These are phyloP conservation scores for Oncorhynchus mykiss DNA, from an alignment of 2,113 vertebrate genomes.

Conservation along the genomic window DNA sequence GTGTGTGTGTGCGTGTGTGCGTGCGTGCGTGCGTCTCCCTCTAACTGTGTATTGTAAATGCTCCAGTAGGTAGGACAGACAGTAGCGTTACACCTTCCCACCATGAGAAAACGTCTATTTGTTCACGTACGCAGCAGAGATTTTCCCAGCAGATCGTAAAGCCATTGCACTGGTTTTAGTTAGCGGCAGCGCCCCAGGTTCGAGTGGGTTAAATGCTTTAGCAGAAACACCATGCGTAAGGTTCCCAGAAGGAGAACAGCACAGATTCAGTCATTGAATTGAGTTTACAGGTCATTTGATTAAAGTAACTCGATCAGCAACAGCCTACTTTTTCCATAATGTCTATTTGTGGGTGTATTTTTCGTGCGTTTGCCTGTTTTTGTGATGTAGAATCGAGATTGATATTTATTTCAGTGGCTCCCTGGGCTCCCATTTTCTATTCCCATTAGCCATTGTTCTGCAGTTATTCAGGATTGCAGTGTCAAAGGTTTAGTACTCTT, in stretches of 20 bases:
- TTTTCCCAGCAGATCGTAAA: conserved; percentile 52
- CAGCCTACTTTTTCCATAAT: conserved; percentile 25
- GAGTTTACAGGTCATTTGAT: conserved; percentile 65
- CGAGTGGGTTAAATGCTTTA: conserved; percentile 61
- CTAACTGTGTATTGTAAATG: conserved; percentile 15
- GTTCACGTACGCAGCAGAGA: conserved; percentile 16
- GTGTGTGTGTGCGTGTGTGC: background rate
- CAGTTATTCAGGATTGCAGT: conserved; percentile 41
- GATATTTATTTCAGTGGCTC: conserved; percentile 13
- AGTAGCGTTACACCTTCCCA: conserved; percentile 27
- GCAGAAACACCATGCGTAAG: conserved; percentile 34
- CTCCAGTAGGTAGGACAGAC: conserved; percentile 28
- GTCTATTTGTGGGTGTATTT: conserved; percentile 7
- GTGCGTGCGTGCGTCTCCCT: conserved; percentile 11
- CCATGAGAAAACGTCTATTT: conserved; percentile 38
- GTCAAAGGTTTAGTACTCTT: conserved; percentile 36
- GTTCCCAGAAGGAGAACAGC: conserved; percentile 29
- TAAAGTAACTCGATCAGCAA: conserved; percentile 55
- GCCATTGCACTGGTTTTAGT: conserved; percentile 48
- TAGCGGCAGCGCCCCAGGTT: conserved; percentile 30
- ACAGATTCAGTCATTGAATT: conserved; percentile 60
- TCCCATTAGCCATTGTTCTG: background rate
- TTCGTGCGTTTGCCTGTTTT: conserved; percentile 20
- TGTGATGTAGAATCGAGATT: background rate
- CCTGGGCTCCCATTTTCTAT: background rate